phyloP scores from a whole-genome alignment of 2,113 vertebrate genomes.

The Lepus timidus region DNA sequence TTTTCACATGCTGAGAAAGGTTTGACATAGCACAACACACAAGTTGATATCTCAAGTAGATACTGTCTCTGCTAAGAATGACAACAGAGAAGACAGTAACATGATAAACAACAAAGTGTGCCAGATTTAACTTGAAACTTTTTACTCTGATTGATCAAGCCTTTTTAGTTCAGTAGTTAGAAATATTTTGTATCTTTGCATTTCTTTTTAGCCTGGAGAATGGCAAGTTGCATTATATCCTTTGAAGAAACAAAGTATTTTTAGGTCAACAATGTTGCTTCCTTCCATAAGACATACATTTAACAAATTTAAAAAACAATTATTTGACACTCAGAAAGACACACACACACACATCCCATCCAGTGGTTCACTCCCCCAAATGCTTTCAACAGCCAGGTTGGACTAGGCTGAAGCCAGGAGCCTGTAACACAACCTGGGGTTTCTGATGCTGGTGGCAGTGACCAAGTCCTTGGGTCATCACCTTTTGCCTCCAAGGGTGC shows the following conservation, averaged over 20 bases:
- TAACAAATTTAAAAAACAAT: no score
- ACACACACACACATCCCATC: no score
- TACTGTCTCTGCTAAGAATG: not conserved
- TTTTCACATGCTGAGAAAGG: not conserved
- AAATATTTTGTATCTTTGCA: not conserved
- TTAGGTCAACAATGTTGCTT: slow-evolving; percentile 4
- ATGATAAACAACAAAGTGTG: not conserved
- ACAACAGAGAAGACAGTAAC: not conserved
- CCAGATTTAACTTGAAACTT: not conserved
- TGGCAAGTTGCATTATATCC: not conserved
- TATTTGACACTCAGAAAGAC: no score
- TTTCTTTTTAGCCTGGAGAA: not conserved
- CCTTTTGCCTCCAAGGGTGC: no score
- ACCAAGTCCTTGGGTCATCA: no score
- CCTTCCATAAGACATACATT: not conserved
- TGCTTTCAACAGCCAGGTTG: no score
- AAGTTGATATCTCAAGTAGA: not conserved
- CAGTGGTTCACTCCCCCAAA: no score
- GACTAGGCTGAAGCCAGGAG: no score
- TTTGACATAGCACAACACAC: not conserved
- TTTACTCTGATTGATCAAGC: not conserved
- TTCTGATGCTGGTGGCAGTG: no score
- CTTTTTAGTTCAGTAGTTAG: not conserved
- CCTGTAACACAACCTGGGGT: no score
- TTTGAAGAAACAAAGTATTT: not conserved